These are phyloP conservation scores for Hydrolagus colliei DNA, from an alignment of 2,797 vertebrate genomes.

Conservation along the genomic window DNA sequence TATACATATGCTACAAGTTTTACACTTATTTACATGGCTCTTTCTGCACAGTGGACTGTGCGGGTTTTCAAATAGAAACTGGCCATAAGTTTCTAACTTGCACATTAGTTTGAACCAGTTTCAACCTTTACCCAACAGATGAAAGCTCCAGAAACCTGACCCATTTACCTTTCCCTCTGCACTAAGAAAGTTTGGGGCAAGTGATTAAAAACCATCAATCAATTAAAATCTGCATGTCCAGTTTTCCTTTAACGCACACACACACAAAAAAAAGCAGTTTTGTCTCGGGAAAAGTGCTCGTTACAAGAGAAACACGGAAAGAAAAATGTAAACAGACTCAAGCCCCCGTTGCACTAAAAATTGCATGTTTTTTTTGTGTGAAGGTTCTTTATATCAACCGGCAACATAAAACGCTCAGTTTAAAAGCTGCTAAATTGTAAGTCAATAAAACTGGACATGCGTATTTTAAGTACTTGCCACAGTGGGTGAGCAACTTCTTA, in stretches of 20 bases:
- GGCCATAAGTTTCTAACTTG: slow-evolving; percentile 3
- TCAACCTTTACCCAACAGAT: not conserved
- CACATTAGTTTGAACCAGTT: slow-evolving; percentile 3
- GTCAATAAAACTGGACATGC: not conserved
- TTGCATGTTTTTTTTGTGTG: not conserved
- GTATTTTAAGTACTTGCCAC: not conserved
- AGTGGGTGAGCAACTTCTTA: not conserved
- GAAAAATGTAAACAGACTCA: not conserved
- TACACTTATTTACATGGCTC: slow-evolving; percentile 97
- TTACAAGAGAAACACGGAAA: not conserved
- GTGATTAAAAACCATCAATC: not conserved
- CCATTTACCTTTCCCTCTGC: too few relatives aligned
- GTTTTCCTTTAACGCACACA: not conserved
- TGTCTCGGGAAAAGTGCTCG: not conserved
- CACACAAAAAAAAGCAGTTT: not conserved
- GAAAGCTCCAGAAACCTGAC: not conserved
- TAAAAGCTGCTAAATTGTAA: not conserved
- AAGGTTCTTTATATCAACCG: not conserved
- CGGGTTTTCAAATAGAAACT: not conserved
- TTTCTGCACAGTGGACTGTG: slow-evolving; percentile 46
- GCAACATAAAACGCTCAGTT: slow-evolving; percentile 7
- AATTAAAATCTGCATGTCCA: slow-evolving; percentile 1
- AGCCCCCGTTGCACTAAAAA: not conserved
- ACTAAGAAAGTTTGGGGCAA: not conserved
- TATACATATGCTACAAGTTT: slow-evolving; percentile 96